These are phyloP conservation scores for Periplaneta americana DNA, from an alignment of 1,140 invertebrate genomes.

Conservation along the genomic window DNA sequence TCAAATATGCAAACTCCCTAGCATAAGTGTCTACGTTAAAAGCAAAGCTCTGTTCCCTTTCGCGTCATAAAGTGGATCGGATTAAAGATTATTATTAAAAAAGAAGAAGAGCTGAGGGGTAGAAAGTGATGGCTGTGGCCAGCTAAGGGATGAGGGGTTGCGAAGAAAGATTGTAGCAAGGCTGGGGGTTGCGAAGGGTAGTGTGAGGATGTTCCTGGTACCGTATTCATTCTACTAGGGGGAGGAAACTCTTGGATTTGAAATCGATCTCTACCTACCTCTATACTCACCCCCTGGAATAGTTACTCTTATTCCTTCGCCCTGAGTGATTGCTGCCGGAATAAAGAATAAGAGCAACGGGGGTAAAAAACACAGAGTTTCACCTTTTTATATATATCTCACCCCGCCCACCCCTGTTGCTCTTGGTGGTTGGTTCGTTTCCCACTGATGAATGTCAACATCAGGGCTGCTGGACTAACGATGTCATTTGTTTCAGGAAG, in stretches of 20 bases:
- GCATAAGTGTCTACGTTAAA: constrained; percentile 3
- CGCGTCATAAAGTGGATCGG: constrained; percentile 5
- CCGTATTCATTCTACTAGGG: background rate
- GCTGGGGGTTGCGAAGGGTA: background rate
- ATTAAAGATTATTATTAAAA: constrained; percentile 16
- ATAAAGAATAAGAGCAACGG: background rate
- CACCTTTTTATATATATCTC: background rate
- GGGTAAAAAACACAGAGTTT: background rate
- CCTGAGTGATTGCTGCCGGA: background rate
- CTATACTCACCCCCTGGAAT: background rate
- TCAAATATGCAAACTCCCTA: background rate
- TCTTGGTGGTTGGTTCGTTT: background rate
- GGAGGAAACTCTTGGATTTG: background rate
- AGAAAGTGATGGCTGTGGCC: background rate
- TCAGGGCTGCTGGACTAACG: background rate
- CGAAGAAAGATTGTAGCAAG: background rate
- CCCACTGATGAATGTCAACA: constrained; percentile 2
- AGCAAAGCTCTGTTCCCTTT: constrained; percentile 14
- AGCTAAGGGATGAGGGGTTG: too few species aligned
- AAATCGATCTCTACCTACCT: background rate
- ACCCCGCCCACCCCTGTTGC: background rate
- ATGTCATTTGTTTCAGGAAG: constrained; percentile 9
- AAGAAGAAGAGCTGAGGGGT: background rate
- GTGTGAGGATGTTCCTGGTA: background rate
- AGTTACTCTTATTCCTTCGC: background rate